Evolutionary conservation across 1,140 invertebrate genomes (phyloP), one percentile per base, ranked within the genome.

Genomic region (Brachionus sp.): DNA sequence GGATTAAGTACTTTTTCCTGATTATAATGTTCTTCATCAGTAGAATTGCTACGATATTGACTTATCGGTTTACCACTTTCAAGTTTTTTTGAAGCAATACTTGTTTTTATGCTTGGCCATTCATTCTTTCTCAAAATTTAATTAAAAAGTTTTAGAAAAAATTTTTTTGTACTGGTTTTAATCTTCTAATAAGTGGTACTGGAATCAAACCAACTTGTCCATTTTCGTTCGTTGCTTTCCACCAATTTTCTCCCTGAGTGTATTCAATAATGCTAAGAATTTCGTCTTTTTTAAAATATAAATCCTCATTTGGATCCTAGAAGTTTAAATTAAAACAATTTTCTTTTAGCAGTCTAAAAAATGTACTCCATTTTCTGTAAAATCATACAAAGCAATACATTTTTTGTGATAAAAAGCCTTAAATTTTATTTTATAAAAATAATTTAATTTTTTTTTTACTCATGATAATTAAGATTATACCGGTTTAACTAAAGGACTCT

Each of bases 361-460:
- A n/a, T 37, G n/a, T 46, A 75, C 70, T 19, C 70, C 77, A 62
- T 66, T 80, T 80, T 80, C 77, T 1, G 33, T 33, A 66, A 80
- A 80, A 23, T 80, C 77, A 25, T 80, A 80, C 7, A 62, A 2
- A 23, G 46, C 46, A 39, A 62, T 37, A 23, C 33, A 39, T 62
- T 80, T 80, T 62, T 80, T 80, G 33, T 80, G 77, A 35, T 80
- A 80, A 80, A 80, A 80, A 12, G 77, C 77, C 77, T 78, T 57
- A 23, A 53, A 53, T 7, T 25, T n/a, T 53, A 29, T 50, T n/a
- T 19, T 39, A 23, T 29, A 33, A 23, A 2, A 23, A 3, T 50
- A 16, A 23, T 2, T 46, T 50, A 3, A 16, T 19, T 77, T 42
- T 13, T 75, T 64, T 0, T 64, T 5, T 16, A 25, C 1, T 25